Evolutionary conservation across 2,888 invertebrate species (phyloP), one percentile per base, ranked within the genome.

Genomic region (Linnaemya tessellans): DNA sequence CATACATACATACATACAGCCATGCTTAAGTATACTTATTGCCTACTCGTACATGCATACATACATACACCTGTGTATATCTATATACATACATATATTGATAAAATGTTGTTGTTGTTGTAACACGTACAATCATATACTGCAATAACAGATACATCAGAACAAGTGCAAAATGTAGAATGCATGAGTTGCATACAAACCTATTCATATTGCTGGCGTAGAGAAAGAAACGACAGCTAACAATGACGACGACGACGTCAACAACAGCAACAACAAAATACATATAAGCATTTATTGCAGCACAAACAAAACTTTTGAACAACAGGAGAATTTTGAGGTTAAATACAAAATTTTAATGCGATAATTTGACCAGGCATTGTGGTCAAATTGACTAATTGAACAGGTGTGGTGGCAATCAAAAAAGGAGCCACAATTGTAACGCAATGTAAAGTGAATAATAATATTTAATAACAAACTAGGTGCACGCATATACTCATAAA

Each of bases 371-470:
- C 92, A 90, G 91, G 90, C 90, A 89, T 91, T 91, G 91, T 89
- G 91, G 91, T 91, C 89, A 89, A 90, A 91, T 91, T 90, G 91
- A 91, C 92, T 91, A 91, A 91, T 91, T 91, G 91, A 91, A 90
- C 91, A 91, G 91, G 92, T 91, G 88, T 84, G 84, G 84, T 81
- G 90, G 87, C 87, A 87, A 87, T 87, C 88, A 87, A 84, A 86
- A 82, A 74, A 82, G 80, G 73, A 81, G 86, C 65, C 82, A 85
- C 85, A 85, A 85, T 85, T 85, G 85, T 85, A 86, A 84, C 81
- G 79, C 84, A 82, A 83, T 86, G 86, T 80, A 84, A 86, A 86
- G 74, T 80, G 84, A 86, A 83, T 86, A 83, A 86, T 74, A 84
- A 81, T 84, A 84, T 80, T 71, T 82, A 71, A 78, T 80, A 80